Base-by-base conservation (phyloP, 2,113 vertebrate species). In the Tragulus kanchil region DNA sequence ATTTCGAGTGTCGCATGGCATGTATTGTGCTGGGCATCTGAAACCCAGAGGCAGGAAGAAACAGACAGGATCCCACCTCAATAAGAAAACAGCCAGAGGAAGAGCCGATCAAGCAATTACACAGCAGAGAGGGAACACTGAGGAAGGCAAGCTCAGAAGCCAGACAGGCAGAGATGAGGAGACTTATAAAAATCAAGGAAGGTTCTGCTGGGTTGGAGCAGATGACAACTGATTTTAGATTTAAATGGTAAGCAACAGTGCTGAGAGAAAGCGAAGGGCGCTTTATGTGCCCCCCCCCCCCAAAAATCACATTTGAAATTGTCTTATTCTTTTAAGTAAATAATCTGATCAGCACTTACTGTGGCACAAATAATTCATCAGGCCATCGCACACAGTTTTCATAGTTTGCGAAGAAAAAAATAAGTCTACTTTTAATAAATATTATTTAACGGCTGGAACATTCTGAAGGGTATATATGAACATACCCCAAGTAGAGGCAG, bases 381-480 rank as follows among this genome's bases (percentile, higher is more conserved):
- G 50, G 31, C 79, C 56, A 82, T 78, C 89, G 94, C 78, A 82
- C 48, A 64, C 16, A 64, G 59, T 86, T 95, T 93, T 75, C 86
- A 87, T 84, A 86, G 78, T 87, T 94, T 94, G 93, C 56, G 62
- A 91, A 92, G 84, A 81, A 97, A 81, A 98, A 97, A 85, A n/a
- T 75, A 90, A 94, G 93, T 92, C 73, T 93, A 78, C 83, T 89
- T 90, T 93, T 78, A 85, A 86, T 86, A 95, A 97, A 93, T 83
- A 93, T 77, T 59, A 64, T 42, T 79, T 94, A 92, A 79, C 0
- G 52, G 75, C 85, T 78, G 78, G 83, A 89, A 94, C 75, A 75
- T 75, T 94, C 3, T 42, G 69, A 89, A 81, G 75, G 64, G 54
- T 54, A 25, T 31, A 78, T 4, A 54, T 25, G 58, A 94, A 58